Base-by-base conservation (phyloP, 2,888 invertebrate species). In the Melangyna quadrimaculata region DNA sequence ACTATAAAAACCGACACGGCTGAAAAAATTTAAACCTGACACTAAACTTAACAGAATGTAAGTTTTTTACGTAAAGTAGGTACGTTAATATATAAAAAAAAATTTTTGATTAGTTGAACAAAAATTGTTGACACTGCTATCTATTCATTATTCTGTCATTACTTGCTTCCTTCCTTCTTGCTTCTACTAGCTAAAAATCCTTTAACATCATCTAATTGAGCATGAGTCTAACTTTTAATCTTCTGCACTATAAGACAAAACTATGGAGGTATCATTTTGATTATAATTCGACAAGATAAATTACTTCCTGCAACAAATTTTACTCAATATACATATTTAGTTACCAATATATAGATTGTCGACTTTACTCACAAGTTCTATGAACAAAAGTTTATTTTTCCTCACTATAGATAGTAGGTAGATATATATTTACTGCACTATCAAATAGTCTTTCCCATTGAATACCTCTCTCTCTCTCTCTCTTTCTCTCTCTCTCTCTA, bases 321-420 rank as follows among this genome's bases (percentile, higher is more conserved):
- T 14, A 27, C 40, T n/a, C 9, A 61, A 40, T 55, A 9, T 53
- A 53, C 1, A 5, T 10, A 29, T n/a, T 9, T n/a, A 29, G 17
- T n/a, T 29, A 9, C 6, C 12, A 10, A 5, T 2, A 24, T 14
- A 5, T n/a, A 37, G 8, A 37, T n/a, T n/a, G n/a, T n/a, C n/a
- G n/a, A n/a, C 14, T 40, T 24, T 17, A 17, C 17, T 37, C 4
- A 24, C 3, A 59, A 59, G 4, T 59, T 37, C 8, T 9, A 7
- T 6, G 22, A 37, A 40, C 24, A 40, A 61, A 61, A 61, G 40
- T 61, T 61, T 40, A 24, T 40, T 61, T 61, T 61, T n/a, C 37
- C 24, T 32, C 2, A 3, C 14, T 3, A n/a, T 35, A 22, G n/a
- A 37, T n/a, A n/a, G n/a, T n/a, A n/a, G n/a, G n/a, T n/a, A n/a